Base-by-base conservation (phyloP, 2,113 vertebrate species). In the Chauna torquata region DNA sequence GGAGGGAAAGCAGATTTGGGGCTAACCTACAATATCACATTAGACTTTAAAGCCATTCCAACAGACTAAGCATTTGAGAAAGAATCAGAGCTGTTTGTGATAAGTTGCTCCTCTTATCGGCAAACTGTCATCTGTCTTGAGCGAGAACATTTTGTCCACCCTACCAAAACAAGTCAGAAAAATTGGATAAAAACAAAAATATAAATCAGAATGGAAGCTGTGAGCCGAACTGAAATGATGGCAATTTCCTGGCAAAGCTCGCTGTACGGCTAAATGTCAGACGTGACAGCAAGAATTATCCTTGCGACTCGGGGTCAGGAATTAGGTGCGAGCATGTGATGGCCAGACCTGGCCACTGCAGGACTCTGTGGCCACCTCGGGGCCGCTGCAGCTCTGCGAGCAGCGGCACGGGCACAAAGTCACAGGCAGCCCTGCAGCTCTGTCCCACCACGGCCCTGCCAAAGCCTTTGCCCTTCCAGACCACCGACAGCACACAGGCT, bases 101-200 rank as follows among this genome's bases (percentile, higher is more conserved):
- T 95, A 95, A 97, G 94, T 96, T 94, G 95, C 88, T 93, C 88
- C 92, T 96, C 94, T 97, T 97, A 96, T 96, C 88, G 93, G 96
- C 96, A 95, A 97, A 90, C 95, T 96, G 95, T 96, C 95, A 96
- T 95, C 97, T 45, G 85, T 93, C 95, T 93, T 88, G 91, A 96
- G 93, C 62, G 94, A 96, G 94, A 97, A 96, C 94, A 92, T 94
- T 96, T 96, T 96, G 94, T 94, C 95, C 93, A 96, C 82, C 90
- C 96, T 97, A 94, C 92, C 94, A 94, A 96, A 96, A 96, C 95
- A 95, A 96, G 95, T 92, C 92, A 92, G 95, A 94, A 97, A 95
- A 95, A 97, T 92, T 77, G 93, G 90, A 96, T 94, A 91, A 95
- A 96, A 97, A 94, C 94, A 95, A 96, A 96, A 96, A 85, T 96